A percentile compares a stretch with the other conserved stretches of the same genome.
These are phyloP conservation scores for Orthosia cruda DNA, from an alignment of 2,888 invertebrate species.

Conservation along the genomic window DNA sequence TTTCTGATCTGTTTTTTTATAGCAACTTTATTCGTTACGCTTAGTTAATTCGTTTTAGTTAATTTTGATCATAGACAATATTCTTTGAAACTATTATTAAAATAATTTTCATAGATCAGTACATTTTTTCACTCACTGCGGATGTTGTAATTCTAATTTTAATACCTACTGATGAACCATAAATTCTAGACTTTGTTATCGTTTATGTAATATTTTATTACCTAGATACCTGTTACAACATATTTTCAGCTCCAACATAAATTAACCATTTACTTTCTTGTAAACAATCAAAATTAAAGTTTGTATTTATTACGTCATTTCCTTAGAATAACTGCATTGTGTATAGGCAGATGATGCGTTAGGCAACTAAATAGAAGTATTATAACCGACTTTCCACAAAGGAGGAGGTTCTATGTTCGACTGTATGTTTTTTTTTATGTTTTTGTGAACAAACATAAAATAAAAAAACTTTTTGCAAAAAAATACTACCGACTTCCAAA, in stretches of 20 bases:
- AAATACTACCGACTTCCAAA: too few relatives aligned
- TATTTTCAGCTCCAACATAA: constrained; percentile 4
- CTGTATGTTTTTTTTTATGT: too few relatives aligned
- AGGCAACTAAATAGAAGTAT: too few relatives aligned
- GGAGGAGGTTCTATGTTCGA: too few relatives aligned
- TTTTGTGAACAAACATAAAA: too few relatives aligned
- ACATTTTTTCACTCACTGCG: neutral
- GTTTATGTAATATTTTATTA: constrained; percentile 24
- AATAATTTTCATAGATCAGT: neutral
- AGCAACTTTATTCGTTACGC: neutral
- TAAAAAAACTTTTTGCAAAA: too few relatives aligned
- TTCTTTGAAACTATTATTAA: neutral
- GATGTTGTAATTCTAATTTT: neutral
- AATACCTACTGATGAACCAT: neutral
- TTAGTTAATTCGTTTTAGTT: neutral
- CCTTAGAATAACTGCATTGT: neutral
- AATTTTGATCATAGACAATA: too few relatives aligned
- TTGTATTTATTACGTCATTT: neutral
- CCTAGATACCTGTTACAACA: neutral
- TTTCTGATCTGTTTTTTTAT: neutral
- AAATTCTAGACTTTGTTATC: neutral
- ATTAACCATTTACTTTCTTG: neutral
- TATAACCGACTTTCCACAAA: too few relatives aligned
- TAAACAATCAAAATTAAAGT: neutral
- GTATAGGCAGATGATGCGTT: too few relatives aligned